phyloP scores from a whole-genome alignment of 2,113 vertebrate species.

The Engystomops pustulosus region DNA sequence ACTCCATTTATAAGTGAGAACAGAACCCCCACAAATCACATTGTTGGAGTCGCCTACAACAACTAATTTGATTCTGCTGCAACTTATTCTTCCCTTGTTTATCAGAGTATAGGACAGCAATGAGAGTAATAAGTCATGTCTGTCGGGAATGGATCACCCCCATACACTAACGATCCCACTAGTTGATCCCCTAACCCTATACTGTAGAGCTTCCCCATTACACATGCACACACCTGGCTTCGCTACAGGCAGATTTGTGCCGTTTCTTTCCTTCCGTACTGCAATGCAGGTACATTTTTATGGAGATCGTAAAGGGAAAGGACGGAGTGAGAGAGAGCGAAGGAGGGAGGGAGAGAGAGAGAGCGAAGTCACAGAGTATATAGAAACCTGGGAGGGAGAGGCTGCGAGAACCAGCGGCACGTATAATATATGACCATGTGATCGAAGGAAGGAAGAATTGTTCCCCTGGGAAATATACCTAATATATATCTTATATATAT shows the following conservation, averaged over 20 bases:
- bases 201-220: not conserved
- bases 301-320: conserved; percentile 58
- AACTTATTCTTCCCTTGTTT: too few species aligned
- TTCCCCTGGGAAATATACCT: conserved; percentile 20
- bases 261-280: conserved; percentile 43
- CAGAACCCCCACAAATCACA: too few species aligned
- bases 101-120: not conserved
- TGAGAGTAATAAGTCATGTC: not conserved
- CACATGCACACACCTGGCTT: conserved; percentile 34
- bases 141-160: not conserved
- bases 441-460: conserved; percentile 41
- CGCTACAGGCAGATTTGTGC: conserved; percentile 43
- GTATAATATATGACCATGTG: conserved; percentile 52
- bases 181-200: not conserved
- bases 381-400: conserved; percentile 18
- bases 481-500: conserved; percentile 38
- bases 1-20: too few species aligned
- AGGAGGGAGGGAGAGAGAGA: conserved; percentile 13
- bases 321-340: conserved; percentile 23
- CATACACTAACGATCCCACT: conserved; percentile 16
- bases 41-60: too few species aligned
- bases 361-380: conserved; percentile 3
- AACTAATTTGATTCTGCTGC: too few species aligned
- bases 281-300: conserved; percentile 60
- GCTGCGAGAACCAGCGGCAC: conserved; percentile 6